Evolutionary conservation across 2,113 vertebrate species (phyloP), one percentile per base, ranked within the genome.

Genomic region (Mandrillus leucophaeus): DNA sequence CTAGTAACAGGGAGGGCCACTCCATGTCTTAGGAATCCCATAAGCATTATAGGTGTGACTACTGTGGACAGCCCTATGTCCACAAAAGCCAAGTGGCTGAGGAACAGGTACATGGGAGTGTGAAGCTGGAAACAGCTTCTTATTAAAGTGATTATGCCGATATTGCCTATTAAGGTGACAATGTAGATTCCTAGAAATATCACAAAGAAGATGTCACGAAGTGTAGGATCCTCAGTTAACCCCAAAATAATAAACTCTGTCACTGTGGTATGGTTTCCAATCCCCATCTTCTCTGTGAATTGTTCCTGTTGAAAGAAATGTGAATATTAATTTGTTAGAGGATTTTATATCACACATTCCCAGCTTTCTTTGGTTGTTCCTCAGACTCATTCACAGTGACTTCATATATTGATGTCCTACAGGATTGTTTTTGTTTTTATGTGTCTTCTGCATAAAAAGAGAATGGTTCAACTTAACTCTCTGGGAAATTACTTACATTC

Each of bases 221-320:
- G 86, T 38, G n/a, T 84, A 0, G 97, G 82, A 32, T 97, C 18
- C 0, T 94, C 50, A 0, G 97, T 98, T 87, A 98, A 75, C 0
- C 98, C 98, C 2, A 97, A 93, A 57, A 98, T 76, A 61, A 98
- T 2, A 66, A 98, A 97, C 1, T 95, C 68, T n/a, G 79, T 97
- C 83, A 97, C 93, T 0, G 0, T 0, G 16, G 72, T 97, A 38
- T 5, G 7, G 3, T 97, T 98, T 84, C n/a, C 92, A 30, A 3
- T 3, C 17, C 95, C 61, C 95, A 59, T 85, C 61, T 92, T 9
- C 8, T 79, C 52, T 89, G 12, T 87, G 43, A 95, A 75, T 70
- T 88, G 3, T 66, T 59, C 52, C 93, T 96, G 61, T 93, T 80
- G 43, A 96, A 2, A 38, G 6, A 95, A 86, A 94, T 87, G 11